Evolutionary conservation across 2,888 invertebrate species (phyloP).

Genomic region (Lepas anatifera): DNA sequence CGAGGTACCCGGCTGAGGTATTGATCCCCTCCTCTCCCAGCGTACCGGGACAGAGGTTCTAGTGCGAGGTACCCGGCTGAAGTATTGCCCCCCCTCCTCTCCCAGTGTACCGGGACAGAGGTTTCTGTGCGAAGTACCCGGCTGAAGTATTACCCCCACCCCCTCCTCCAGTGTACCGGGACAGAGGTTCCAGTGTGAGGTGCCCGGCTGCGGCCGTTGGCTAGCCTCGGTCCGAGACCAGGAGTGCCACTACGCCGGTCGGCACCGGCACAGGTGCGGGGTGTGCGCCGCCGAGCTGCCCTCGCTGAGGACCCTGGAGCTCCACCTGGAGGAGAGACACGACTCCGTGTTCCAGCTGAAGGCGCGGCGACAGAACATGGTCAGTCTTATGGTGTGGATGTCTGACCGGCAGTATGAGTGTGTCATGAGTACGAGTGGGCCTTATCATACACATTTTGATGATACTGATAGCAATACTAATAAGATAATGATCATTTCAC

Average conservation of each 20-base stretch:
- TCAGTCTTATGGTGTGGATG: no score
- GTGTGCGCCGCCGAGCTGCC: neutral
- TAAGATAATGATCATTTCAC: no score
- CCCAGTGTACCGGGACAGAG: neutral
- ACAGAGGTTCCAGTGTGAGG: neutral
- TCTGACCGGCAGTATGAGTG: no score
- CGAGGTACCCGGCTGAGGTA: no score
- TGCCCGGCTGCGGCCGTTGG: constrained; percentile 6
- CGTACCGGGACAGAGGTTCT: no score
- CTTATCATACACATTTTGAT: no score
- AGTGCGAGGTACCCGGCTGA: no score
- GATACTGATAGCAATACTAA: no score
- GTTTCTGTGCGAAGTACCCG: neutral
- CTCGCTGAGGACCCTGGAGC: neutral
- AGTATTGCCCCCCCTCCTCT: neutral
- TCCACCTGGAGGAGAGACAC: constrained; percentile 4
- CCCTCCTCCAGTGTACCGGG: neutral
- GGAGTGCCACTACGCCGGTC: neutral
- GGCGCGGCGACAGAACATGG: neutral
- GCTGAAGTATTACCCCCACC: neutral
- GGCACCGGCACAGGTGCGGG: neutral
- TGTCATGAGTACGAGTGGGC: no score
- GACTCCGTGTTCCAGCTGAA: neutral
- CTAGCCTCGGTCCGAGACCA: neutral
- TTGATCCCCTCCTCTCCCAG: neutral